These are phyloP conservation scores for Saccostrea echinata DNA, from an alignment of 1,140 invertebrate genomes.

Conservation along the genomic window DNA sequence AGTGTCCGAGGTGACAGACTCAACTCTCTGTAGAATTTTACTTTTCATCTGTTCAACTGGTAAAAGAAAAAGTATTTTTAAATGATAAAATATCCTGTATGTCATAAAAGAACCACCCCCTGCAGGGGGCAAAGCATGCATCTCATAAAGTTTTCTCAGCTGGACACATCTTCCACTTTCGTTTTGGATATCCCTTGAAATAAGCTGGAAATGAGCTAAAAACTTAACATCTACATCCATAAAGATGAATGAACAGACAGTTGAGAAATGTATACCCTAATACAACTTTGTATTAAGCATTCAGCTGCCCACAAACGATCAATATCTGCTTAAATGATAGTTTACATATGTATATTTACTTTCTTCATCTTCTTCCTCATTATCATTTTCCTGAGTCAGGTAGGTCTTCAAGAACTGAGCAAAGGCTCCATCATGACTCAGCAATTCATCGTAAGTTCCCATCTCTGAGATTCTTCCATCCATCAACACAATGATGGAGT, in stretches of 20 bases:
- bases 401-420: constrained; percentile 77
- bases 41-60: constrained; percentile 69
- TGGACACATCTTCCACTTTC: no score
- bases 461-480: constrained; percentile 77
- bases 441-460: constrained; percentile 76
- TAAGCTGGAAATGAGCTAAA: no score
- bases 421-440: constrained; percentile 76
- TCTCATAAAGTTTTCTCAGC: no score
- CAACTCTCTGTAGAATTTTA: constrained; percentile 69
- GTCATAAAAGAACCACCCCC: background rate
- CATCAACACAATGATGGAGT: constrained; percentile 83
- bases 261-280: no score
- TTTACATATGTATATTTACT: constrained; percentile 58
- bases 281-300: no score
- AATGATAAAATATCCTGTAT: background rate
- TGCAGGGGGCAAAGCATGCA: no score
- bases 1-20: constrained; percentile 71
- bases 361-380: constrained; percentile 66
- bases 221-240: no score
- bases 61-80: constrained; percentile 42
- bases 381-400: constrained; percentile 66
- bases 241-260: no score
- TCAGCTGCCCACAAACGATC: no score
- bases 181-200: no score
- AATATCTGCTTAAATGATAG: no score